phyloP scores from a whole-genome alignment of 2,888 invertebrate species.

The Sepiola atlantica region DNA sequence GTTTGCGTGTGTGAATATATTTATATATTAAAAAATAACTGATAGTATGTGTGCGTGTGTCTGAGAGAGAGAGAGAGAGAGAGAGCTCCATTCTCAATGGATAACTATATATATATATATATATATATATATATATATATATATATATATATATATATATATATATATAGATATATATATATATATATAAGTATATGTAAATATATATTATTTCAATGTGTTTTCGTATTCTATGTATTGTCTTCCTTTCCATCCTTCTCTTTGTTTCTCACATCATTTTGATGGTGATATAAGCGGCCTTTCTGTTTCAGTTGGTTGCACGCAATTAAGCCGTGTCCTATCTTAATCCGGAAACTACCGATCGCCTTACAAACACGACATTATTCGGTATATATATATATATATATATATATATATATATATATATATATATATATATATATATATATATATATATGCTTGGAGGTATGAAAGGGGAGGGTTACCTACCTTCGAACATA shows the following conservation, averaged over 20 bases:
- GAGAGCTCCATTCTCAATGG: no score
- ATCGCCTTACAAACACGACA: background rate
- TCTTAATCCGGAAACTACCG: conserved; percentile 32
- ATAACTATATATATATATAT: no score
- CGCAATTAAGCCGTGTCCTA: background rate
- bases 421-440: no score
- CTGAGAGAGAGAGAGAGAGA: background rate
- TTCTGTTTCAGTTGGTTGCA: conserved; percentile 7
- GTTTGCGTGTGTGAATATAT: no score
- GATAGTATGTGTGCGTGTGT: no score
- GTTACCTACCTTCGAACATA: no score
- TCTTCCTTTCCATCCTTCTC: background rate
- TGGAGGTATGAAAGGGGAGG: no score
- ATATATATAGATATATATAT: background rate
- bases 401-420: no score
- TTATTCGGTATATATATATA: background rate
- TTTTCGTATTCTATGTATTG: background rate
- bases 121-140: no score
- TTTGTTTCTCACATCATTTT: background rate
- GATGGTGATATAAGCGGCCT: conserved; percentile 20
- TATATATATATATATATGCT: no score
- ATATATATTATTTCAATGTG: background rate
- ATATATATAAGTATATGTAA: background rate
- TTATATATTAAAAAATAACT: no score
- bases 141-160: background rate